A percentile compares a stretch with the other conserved stretches of the same genome.
These are phyloP conservation scores for Albula goreensis DNA, from an alignment of 2,113 vertebrate genomes.

Conservation along the genomic window DNA sequence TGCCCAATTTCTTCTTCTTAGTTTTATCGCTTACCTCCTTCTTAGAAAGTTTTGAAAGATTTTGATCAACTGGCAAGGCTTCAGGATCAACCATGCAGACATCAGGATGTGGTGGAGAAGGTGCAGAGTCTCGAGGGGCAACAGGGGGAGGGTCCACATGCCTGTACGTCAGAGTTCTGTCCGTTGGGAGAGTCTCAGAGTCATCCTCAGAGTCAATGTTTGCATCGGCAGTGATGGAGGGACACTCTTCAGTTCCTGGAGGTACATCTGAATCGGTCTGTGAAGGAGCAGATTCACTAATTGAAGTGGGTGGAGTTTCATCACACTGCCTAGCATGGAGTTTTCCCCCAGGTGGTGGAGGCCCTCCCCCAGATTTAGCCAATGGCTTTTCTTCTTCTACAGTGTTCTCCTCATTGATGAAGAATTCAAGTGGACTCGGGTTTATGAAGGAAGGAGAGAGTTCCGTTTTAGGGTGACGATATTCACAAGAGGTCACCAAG, in stretches of 20 bases:
- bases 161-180: constrained; percentile 90
- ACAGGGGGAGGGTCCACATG: constrained; percentile 86
- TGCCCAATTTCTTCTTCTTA: constrained; percentile 85
- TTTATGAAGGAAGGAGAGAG: constrained; percentile 97
- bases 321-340: constrained; percentile 84
- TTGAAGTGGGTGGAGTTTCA: constrained; percentile 89
- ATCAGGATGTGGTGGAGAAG: constrained; percentile 85
- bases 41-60: constrained; percentile 81
- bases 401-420: constrained; percentile 80
- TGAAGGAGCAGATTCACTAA: constrained; percentile 89
- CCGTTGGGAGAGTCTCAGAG: constrained; percentile 92
- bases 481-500: constrained; percentile 89
- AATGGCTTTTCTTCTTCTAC: constrained; percentile 80
- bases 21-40: constrained; percentile 85
- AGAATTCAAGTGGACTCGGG: constrained; percentile 92
- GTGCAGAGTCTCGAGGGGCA: constrained; percentile 82
- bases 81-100: constrained; percentile 96
- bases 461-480: constrained; percentile 93
- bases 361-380: constrained; percentile 74
- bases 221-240: constrained; percentile 93
- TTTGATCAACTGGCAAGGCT: constrained; percentile 82
- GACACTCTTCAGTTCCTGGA: constrained; percentile 91
- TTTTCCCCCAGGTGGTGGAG: constrained; percentile 85
- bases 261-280: constrained; percentile 93
- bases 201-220: constrained; percentile 97